Conservation (phyloP, 1,140 invertebrate genomes). For the Trachymyrmex cornetzi region DNA sequence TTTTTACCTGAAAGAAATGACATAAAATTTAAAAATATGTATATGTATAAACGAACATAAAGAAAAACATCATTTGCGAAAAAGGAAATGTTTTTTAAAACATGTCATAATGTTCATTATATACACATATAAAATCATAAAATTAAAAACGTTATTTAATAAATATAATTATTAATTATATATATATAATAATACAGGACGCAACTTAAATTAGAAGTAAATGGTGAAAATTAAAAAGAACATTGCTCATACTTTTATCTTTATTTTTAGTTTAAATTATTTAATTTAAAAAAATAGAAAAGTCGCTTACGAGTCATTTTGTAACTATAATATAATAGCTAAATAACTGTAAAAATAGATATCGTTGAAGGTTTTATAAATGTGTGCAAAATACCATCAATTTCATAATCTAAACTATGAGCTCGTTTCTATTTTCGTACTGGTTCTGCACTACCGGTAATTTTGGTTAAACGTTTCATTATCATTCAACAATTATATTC, state of each 20-base stretch:
- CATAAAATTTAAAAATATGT: background rate
- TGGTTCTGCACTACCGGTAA: background rate
- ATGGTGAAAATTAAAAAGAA: background rate
- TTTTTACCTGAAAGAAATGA: background rate
- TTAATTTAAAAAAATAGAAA: background rate
- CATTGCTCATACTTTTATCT: background rate
- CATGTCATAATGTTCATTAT: background rate
- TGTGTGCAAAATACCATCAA: background rate
- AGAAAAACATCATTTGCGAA: background rate
- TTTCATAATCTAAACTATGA: background rate
- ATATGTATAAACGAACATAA: background rate
- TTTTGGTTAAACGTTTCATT: conserved; percentile 13
- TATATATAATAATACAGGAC: background rate
- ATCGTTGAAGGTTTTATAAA: background rate
- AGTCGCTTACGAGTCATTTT: background rate
- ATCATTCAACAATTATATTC: conserved; percentile 30
- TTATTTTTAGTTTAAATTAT: background rate
- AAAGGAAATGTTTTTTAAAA: background rate
- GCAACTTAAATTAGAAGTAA: background rate
- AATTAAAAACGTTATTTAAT: background rate
- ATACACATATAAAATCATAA: background rate
- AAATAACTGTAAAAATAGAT: background rate
- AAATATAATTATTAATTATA: conserved; percentile 3
- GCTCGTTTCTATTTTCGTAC: background rate
- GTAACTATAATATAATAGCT: background rate